Conservation (phyloP, 2,797 vertebrate genomes). For the Anabas testudineus region DNA sequence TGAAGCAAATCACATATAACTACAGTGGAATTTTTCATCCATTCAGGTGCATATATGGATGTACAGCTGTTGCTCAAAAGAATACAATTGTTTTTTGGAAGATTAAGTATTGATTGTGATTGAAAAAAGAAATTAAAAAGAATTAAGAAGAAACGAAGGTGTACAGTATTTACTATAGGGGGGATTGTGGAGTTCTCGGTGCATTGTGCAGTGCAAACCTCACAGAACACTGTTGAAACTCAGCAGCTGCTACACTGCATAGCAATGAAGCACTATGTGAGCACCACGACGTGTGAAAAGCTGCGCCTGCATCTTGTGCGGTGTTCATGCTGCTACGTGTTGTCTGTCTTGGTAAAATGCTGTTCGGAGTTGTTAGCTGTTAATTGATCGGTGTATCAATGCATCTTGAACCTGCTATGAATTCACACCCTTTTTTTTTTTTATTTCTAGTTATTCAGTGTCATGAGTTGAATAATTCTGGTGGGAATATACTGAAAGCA, state of each 20-base stretch:
- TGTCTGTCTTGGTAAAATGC: not conserved
- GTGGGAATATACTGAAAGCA: not conserved
- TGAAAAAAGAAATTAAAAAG: not conserved
- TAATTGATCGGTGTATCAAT: not conserved
- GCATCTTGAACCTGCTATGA: not conserved
- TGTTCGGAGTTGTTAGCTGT: not conserved
- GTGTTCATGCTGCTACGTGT: not conserved
- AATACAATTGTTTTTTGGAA: not conserved
- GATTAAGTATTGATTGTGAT: not conserved
- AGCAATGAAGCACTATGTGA: not conserved
- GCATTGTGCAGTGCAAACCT: not conserved
- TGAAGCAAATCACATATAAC: not conserved
- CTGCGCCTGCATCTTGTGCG: constrained; percentile 1
- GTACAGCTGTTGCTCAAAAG: not conserved
- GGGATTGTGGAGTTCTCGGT: not conserved
- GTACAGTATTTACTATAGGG: not conserved
- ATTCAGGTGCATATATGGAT: not conserved
- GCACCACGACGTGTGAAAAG: not conserved
- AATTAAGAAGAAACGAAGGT: not conserved
- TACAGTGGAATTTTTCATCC: not conserved
- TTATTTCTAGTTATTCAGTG: constrained; percentile 10
- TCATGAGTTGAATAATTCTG: not conserved
- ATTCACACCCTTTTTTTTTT: not conserved
- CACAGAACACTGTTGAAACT: not conserved
- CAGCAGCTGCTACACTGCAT: not conserved